Evolutionary conservation across 53 echinoderm and acorn worm genomes (phyloP).

Genomic region (Holothuria scabra): DNA sequence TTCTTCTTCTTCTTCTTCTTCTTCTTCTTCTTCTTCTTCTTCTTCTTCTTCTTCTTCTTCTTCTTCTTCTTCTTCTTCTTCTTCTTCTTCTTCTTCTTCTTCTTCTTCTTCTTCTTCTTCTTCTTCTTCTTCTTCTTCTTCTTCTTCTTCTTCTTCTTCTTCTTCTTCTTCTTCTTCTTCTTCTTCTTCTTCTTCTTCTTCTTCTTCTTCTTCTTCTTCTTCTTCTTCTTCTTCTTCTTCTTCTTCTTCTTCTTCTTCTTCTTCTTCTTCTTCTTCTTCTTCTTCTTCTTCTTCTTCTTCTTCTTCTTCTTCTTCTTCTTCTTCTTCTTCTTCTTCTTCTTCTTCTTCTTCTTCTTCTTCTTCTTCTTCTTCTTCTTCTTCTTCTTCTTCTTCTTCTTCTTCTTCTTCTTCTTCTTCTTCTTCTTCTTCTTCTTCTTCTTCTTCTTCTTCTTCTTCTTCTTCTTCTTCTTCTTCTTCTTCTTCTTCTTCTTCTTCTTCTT

Average conservation of each 20-base stretch:
- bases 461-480: neutral
- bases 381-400: neutral
- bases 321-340: neutral
- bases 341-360: conserved; percentile 12
- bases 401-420: neutral
- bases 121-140: neutral
- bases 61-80: neutral
- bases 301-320: conserved; percentile 12
- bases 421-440: neutral
- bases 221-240: conserved; percentile 12
- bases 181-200: conserved; percentile 8
- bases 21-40: neutral
- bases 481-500: conserved; percentile 5
- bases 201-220: conserved; percentile 9
- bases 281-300: conserved; percentile 8
- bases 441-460: neutral
- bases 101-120: neutral
- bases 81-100: neutral
- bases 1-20: neutral
- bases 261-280: conserved; percentile 1
- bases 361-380: conserved; percentile 12
- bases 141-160: neutral
- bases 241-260: conserved; percentile 5
- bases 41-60: neutral
- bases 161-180: neutral